A percentile compares a stretch with the other conserved stretches of the same genome.
Evolutionary conservation across 2,888 invertebrate genomes (phyloP).

Genomic region (Parnassius orleans): DNA sequence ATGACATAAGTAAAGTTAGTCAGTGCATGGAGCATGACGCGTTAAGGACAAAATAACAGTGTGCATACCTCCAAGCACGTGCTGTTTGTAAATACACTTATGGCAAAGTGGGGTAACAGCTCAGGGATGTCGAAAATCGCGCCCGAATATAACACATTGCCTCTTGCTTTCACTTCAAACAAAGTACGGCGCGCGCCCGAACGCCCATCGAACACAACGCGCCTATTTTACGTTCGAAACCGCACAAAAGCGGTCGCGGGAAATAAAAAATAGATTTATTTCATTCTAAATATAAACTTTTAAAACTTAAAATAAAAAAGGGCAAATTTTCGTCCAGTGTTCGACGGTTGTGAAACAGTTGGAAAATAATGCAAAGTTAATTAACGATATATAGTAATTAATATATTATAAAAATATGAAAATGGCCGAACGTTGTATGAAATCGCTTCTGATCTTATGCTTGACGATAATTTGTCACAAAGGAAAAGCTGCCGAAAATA

Average conservation of each 20-base stretch:
- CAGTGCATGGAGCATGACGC: constrained; percentile 21
- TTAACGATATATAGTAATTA: too few species aligned
- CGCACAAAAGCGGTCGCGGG: constrained; percentile 61
- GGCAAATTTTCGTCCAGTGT: constrained; percentile 30
- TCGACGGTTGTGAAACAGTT: constrained; percentile 35
- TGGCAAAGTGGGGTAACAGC: constrained; percentile 54
- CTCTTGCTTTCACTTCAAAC: constrained; percentile 76
- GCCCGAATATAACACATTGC: constrained; percentile 72
- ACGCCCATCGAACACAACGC: constrained; percentile 49
- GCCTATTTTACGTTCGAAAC: constrained; percentile 56
- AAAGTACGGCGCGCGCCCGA: constrained; percentile 62
- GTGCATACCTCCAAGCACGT: constrained; percentile 35
- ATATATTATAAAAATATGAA: too few species aligned
- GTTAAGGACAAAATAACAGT: constrained; percentile 32
- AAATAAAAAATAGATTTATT: constrained; percentile 35
- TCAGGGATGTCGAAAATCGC: constrained; percentile 74
- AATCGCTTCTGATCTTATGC: constrained; percentile 59
- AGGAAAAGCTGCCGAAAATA: constrained; percentile 63
- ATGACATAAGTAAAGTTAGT: constrained; percentile 29
- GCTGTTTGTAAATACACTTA: constrained; percentile 44
- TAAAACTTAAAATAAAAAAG: constrained; percentile 29
- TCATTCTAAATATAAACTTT: constrained; percentile 2
- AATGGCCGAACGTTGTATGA: constrained; percentile 58
- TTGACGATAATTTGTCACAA: constrained; percentile 56
- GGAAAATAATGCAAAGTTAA: constrained; percentile 24